A percentile compares a stretch with the other conserved stretches of the same genome.
These are phyloP conservation scores for Phrixothrix hirtus DNA, from an alignment of 2,888 invertebrate species.

Conservation along the genomic window DNA sequence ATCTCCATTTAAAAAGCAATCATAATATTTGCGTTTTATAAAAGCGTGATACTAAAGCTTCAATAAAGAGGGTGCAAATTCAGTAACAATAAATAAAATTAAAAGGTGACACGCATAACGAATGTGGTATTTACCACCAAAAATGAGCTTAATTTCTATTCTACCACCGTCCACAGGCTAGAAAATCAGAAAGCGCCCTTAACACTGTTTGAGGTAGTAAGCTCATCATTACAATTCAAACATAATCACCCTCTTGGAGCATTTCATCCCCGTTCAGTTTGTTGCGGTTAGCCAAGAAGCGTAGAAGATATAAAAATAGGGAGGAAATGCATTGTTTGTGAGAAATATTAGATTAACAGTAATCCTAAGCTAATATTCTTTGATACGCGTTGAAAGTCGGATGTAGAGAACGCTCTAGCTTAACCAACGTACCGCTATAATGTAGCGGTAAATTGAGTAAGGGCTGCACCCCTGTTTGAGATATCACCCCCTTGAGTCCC, in stretches of 20 bases:
- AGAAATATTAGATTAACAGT: constrained; percentile 50
- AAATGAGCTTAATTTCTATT: constrained; percentile 52
- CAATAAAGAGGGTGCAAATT: constrained; percentile 18
- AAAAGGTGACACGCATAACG: constrained; percentile 45
- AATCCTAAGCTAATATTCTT: constrained; percentile 52
- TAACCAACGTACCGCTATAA: constrained; percentile 56
- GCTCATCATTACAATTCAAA: constrained; percentile 36
- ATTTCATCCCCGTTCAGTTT: constrained; percentile 16
- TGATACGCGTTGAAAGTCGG: constrained; percentile 47
- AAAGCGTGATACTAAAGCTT: too few species aligned
- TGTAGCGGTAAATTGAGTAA: constrained; percentile 58
- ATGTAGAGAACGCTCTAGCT: constrained; percentile 35
- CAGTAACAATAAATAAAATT: constrained; percentile 44
- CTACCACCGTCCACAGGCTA: constrained; percentile 37
- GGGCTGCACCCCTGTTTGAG: constrained; percentile 49
- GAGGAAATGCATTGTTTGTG: constrained; percentile 16
- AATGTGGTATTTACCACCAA: constrained; percentile 48
- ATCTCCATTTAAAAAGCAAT: too few species aligned
- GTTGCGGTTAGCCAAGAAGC: constrained; percentile 16
- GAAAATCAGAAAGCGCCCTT: constrained; percentile 24
- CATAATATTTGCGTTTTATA: too few species aligned
- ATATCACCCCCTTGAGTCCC: constrained; percentile 57
- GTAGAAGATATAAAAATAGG: constrained; percentile 19
- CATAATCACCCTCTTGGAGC: constrained; percentile 21
- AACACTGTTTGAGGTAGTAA: constrained; percentile 42